Conservation (phyloP, 2,113 vertebrate genomes). For the Leuciscus idus region DNA sequence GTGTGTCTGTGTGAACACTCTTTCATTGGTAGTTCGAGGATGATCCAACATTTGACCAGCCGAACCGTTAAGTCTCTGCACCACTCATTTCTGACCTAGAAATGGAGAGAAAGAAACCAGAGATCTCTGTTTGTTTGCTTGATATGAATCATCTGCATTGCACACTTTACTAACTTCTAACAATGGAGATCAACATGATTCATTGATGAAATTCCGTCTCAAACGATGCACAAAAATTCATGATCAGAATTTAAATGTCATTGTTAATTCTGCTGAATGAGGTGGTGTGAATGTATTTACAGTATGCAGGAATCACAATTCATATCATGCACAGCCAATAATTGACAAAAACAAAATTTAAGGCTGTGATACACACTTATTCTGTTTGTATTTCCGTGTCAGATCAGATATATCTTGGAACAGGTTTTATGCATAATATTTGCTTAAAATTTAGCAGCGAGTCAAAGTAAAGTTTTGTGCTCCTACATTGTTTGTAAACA, state of each 20-base stretch:
- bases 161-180: background rate
- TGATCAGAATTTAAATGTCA: background rate
- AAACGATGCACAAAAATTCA: background rate
- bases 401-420: background rate
- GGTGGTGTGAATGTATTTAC: background rate
- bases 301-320: background rate
- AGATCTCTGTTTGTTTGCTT: background rate
- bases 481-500: too few species aligned
- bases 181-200: background rate
- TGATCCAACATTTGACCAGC: slow-evolving; percentile 43
- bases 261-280: background rate
- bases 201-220: background rate
- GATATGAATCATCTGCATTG: background rate
- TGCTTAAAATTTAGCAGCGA: background rate
- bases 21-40: slow-evolving; percentile 27
- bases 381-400: background rate
- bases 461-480: too few species aligned
- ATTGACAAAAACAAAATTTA: background rate
- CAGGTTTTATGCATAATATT: background rate
- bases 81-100: slow-evolving; percentile 49
- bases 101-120: slow-evolving; percentile 8
- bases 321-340: background rate
- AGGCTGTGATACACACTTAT: background rate
- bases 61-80: slow-evolving; percentile 1
- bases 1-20: slow-evolving; percentile 31